Evolutionary conservation across 2,888 invertebrate species (phyloP), one percentile per base, ranked within the genome.

Genomic region (Odontocolon sp.): DNA sequence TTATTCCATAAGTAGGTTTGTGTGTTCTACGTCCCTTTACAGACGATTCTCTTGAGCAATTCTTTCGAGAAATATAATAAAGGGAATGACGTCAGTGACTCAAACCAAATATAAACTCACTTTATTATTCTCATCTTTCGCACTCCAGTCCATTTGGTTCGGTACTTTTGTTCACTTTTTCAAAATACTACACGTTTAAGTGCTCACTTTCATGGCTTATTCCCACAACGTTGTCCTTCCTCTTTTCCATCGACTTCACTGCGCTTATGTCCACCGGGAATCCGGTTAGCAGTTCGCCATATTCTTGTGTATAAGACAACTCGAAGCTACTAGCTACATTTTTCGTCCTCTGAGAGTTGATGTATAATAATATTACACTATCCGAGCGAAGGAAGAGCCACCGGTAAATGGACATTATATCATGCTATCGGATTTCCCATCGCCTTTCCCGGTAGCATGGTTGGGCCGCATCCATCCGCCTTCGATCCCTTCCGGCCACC

Each of bases 401-500:
- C 23, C 50, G 50, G 50, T 50, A 26, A 50, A 26, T 11, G 26
- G 26, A 14, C 50, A 50, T 50, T 26, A 9, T 50, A 14, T 9
- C 50, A 26, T 2, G 26, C n/a, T 50, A 50, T 50, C 26, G 50
- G 26, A 50, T 50, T 50, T 50, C 50, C 50, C 50, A 26, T 50
- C 50, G 26, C 50, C 26, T 50, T 50, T 50, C 50, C n/a, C 26
- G 50, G 50, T n/a, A 23, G 26, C 11, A 50, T 14, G 50, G 26
- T 26, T 26, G 50, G 26, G 50, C 26, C 50, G 6, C 26, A 26
- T 50, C 50, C 14, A 6, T 50, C 50, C 50, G 14, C 26, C 50
- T 6, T 3, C 28, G 36, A 2, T 26, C 50, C 50, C 26, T 23
- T 26, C n/a, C 26, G 26, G 50, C 11, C 26, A 50, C 8, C 50